Conservation (phyloP, 2,888 invertebrate genomes). For the Tanypteryx hageni region DNA sequence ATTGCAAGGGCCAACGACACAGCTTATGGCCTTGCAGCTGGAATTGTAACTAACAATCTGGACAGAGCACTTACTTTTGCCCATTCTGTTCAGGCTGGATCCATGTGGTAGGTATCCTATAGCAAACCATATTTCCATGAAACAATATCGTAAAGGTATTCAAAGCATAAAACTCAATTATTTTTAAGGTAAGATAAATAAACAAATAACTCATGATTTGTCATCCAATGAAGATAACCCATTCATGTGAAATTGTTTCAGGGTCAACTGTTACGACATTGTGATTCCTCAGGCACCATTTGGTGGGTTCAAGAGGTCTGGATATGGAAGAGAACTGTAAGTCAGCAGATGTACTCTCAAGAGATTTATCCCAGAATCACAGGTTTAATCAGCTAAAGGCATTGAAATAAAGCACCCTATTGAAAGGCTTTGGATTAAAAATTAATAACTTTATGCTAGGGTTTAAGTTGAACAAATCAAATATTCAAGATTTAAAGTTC, state of each 20-base stretch:
- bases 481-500: too few species aligned
- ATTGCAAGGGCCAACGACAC: conserved; percentile 89
- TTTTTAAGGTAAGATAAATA: not conserved
- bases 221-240: not conserved
- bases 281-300: conserved; percentile 88
- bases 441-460: too few species aligned
- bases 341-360: conserved; percentile 66
- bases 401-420: too few species aligned
- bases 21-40: conserved; percentile 88
- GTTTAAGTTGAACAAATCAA: too few species aligned
- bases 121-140: too few species aligned
- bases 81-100: conserved; percentile 86
- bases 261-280: conserved; percentile 87
- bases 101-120: conserved; percentile 82
- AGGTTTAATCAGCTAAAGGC: too few species aligned
- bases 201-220: too few species aligned
- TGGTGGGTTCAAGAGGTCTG: conserved; percentile 92
- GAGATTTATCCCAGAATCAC: too few species aligned
- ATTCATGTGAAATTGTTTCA: conserved; percentile 72
- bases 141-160: too few species aligned
- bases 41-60: conserved; percentile 87
- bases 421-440: too few species aligned
- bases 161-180: too few species aligned
- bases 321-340: conserved; percentile 86
- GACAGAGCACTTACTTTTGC: conserved; percentile 86